Percentiles rank a stretch among this genome's conserved stretches.
These are phyloP conservation scores for Chaunax sp. DNA, from an alignment of 2,797 vertebrate genomes.

Conservation along the genomic window DNA sequence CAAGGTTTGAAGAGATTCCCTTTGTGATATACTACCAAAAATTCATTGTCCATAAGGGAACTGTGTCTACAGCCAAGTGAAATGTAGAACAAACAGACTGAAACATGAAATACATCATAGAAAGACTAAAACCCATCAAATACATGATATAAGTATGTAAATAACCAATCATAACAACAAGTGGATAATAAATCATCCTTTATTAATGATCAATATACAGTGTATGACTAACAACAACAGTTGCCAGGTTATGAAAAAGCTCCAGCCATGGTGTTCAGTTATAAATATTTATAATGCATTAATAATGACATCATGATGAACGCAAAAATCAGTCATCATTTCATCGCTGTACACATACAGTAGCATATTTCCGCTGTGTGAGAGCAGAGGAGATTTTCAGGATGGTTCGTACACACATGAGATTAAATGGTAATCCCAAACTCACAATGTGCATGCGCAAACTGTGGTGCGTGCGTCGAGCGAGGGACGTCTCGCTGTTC, in stretches of 20 bases:
- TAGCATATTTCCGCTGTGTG: neutral
- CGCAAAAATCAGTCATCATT: too few relatives aligned
- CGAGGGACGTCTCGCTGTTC: constrained; percentile 15
- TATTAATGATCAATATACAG: too few relatives aligned
- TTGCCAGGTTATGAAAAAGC: neutral
- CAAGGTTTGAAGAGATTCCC: neutral
- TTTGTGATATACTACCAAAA: neutral
- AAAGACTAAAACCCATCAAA: neutral
- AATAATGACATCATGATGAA: too few relatives aligned
- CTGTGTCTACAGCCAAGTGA: neutral
- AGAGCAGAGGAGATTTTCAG: constrained; percentile 13
- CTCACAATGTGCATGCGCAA: constrained; percentile 76
- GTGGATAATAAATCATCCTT: too few relatives aligned
- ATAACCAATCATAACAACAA: neutral
- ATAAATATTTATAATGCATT: neutral
- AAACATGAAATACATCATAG: neutral
- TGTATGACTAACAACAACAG: too few relatives aligned
- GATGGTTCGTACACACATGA: constrained; percentile 13
- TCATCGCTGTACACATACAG: neutral
- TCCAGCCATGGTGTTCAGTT: neutral
- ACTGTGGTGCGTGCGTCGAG: constrained; percentile 38
- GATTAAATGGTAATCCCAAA: constrained; percentile 81
- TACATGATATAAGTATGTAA: neutral
- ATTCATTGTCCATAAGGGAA: neutral
- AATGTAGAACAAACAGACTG: too few relatives aligned